These are phyloP conservation scores for Oreochromis mossambicus DNA, from an alignment of 2,797 vertebrate species.

Conservation along the genomic window DNA sequence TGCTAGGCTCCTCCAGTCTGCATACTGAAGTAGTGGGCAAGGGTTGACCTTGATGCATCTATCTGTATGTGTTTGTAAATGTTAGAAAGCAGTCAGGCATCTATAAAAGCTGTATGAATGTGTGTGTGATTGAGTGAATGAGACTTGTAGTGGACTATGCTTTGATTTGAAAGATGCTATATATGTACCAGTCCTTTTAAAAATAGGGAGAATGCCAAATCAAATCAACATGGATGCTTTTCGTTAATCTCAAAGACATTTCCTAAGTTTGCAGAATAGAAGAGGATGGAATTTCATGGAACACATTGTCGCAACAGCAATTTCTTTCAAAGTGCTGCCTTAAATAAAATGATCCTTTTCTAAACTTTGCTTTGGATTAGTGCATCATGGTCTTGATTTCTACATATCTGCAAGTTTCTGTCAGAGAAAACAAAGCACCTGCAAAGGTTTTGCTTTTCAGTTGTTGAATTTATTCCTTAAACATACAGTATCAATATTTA, in stretches of 20 bases:
- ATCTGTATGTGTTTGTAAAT: not conserved
- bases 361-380: not conserved
- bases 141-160: not conserved
- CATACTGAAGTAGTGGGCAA: not conserved
- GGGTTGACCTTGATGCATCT: not conserved
- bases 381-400: not conserved
- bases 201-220: not conserved
- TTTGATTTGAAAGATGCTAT: not conserved
- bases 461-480: conserved; percentile 74
- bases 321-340: not conserved
- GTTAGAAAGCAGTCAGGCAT: not conserved
- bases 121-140: not conserved
- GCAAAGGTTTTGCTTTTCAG: conserved; percentile 36
- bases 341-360: not conserved
- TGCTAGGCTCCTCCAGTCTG: not conserved
- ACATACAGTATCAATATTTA: conserved; percentile 59
- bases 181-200: not conserved
- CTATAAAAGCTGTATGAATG: not conserved
- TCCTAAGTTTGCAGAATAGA: not conserved
- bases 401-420: not conserved
- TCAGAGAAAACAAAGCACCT: conserved; percentile 5
- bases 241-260: not conserved
- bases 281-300: not conserved
- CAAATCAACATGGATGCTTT: not conserved
- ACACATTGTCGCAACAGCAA: not conserved